Percentiles rank a stretch among this genome's conserved stretches.
phyloP scores from a whole-genome alignment of 92 coral and sea anemone genomes.

The Parazoanthus darwini region DNA sequence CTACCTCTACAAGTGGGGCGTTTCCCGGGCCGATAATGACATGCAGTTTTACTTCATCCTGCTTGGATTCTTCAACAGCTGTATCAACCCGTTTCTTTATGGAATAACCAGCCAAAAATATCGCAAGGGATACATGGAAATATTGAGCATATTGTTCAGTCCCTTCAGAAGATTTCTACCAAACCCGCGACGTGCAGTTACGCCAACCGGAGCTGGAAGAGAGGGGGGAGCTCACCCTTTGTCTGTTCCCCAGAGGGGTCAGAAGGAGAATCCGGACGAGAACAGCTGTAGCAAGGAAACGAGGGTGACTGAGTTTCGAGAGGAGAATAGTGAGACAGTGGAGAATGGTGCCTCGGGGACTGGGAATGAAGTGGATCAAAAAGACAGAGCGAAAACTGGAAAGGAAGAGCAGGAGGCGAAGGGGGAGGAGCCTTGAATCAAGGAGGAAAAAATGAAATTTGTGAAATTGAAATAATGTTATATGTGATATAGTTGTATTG shows the following conservation, averaged over 20 bases:
- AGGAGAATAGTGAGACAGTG: neutral
- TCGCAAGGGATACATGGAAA: constrained; percentile 72
- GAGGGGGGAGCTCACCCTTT: neutral
- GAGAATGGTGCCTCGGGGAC: neutral
- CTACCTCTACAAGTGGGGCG: constrained; percentile 56
- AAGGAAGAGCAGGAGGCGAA: neutral
- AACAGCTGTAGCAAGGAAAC: constrained; percentile 2
- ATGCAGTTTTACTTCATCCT: constrained; percentile 54
- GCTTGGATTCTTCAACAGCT: constrained; percentile 65
- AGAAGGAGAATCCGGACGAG: too few species aligned
- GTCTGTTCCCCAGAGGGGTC: neutral
- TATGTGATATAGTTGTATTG: too few species aligned
- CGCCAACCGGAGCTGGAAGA: neutral
- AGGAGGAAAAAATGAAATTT: neutral
- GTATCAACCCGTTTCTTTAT: constrained; percentile 70
- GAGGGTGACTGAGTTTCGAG: neutral
- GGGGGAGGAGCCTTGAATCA: neutral
- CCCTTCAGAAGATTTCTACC: neutral
- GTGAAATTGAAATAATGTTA: neutral
- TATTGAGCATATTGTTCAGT: constrained; percentile 7
- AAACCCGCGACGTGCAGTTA: constrained; percentile 8
- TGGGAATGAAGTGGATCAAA: neutral
- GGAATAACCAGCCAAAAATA: constrained; percentile 65
- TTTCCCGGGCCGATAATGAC: constrained; percentile 43
- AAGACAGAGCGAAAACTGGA: neutral